phyloP scores from a whole-genome alignment of 2,797 vertebrate genomes.

The Pangasius macronema region DNA sequence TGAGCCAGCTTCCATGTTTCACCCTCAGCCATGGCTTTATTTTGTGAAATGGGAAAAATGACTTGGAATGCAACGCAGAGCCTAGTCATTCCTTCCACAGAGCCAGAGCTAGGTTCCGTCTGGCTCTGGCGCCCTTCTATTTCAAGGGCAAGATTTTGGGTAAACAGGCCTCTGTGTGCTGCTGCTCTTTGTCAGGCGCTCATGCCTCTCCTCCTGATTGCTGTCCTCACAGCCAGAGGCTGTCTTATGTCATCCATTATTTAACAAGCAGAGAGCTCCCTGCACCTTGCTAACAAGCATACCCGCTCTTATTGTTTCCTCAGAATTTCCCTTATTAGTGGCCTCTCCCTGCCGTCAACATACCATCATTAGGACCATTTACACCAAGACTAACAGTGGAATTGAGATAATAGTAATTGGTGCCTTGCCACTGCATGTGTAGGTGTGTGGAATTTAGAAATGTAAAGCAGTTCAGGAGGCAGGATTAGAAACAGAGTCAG shows the following conservation, averaged over 20 bases:
- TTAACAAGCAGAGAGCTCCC: constrained; percentile 62
- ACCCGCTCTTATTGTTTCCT: constrained; percentile 35
- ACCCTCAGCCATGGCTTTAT: constrained; percentile 18
- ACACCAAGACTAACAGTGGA: constrained; percentile 14
- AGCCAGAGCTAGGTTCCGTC: constrained; percentile 56
- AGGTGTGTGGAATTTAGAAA: constrained; percentile 37
- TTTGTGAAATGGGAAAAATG: constrained; percentile 36
- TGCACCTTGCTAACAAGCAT: constrained; percentile 55
- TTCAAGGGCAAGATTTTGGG: constrained; percentile 67
- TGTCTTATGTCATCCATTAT: constrained; percentile 73
- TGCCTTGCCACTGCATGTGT: constrained; percentile 1
- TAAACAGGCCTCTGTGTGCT: constrained; percentile 52
- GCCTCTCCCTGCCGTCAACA: constrained; percentile 28
- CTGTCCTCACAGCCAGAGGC: constrained; percentile 56
- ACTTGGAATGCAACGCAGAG: constrained; percentile 41
- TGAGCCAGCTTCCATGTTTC: background rate
- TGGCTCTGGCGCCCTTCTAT: constrained; percentile 63
- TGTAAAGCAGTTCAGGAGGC: constrained; percentile 29
- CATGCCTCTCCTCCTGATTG: constrained; percentile 43
- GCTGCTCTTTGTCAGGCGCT: constrained; percentile 46
- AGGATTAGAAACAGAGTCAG: constrained; percentile 22
- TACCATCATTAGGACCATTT: constrained; percentile 50
- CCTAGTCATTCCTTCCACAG: constrained; percentile 54
- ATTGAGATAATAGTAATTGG: constrained; percentile 26
- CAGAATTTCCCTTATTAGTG: constrained; percentile 43